phyloP scores from a whole-genome alignment of 2,888 invertebrate genomes.

The Eilema caniola region DNA sequence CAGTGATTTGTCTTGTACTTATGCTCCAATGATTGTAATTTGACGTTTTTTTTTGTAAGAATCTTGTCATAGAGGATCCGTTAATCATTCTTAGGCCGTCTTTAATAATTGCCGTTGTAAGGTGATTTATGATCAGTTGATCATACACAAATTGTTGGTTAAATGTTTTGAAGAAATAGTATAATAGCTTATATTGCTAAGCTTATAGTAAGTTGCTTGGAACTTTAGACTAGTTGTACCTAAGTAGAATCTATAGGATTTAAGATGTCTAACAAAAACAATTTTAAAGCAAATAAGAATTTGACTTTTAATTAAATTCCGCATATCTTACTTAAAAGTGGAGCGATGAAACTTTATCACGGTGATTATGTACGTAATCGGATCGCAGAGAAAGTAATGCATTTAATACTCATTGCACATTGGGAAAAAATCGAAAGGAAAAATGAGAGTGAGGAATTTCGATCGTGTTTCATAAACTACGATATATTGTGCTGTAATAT shows the following conservation, averaged over 20 bases:
- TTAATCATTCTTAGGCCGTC: constrained; percentile 47
- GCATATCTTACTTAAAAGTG: constrained; percentile 59
- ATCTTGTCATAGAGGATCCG: constrained; percentile 39
- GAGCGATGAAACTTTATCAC: constrained; percentile 69
- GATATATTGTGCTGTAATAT: constrained; percentile 63
- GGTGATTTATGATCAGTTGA: constrained; percentile 18
- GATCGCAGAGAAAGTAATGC: constrained; percentile 80
- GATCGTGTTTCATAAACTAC: constrained; percentile 72
- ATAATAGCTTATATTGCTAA: not conserved
- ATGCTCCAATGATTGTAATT: constrained; percentile 70
- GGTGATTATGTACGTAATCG: constrained; percentile 70
- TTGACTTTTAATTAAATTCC: constrained; percentile 53
- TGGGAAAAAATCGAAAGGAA: constrained; percentile 77
- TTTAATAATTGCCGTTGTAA: constrained; percentile 33
- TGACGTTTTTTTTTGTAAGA: constrained; percentile 55
- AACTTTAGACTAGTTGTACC: constrained; percentile 10
- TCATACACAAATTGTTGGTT: constrained; percentile 43
- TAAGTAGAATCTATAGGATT: constrained; percentile 17
- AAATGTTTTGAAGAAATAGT: constrained; percentile 39
- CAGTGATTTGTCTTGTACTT: constrained; percentile 76
- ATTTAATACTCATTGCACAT: constrained; percentile 68
- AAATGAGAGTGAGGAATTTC: constrained; percentile 78
- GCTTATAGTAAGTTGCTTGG: not conserved
- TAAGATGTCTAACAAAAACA: constrained; percentile 32
- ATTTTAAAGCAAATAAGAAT: constrained; percentile 28